Base-by-base conservation (phyloP, 2,888 invertebrate genomes). In the Diplolepis rosae region DNA sequence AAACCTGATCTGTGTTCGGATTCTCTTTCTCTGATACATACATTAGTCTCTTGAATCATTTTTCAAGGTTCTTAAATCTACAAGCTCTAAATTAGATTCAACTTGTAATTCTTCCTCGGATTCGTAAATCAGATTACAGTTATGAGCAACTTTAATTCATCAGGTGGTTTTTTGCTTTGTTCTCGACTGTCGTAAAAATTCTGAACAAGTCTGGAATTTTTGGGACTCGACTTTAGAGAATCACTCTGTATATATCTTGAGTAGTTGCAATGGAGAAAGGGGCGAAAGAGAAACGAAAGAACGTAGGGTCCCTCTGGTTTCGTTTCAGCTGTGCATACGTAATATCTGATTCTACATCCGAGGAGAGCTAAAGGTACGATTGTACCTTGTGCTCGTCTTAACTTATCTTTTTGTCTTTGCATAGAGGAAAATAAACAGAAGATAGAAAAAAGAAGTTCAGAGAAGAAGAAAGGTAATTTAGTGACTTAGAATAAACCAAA, bases 311-410 rank as follows among this genome's bases (percentile, higher is more conserved):
- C 61, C 71, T 61, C 71, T 79, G 82, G 78, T 82, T 82, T 83
- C 80, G 83, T 82, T 85, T 85, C 80, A 82, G 78, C 80, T 81
- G 81, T 85, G 85, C 86, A 85, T 86, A 85, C 84, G 83, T 86
- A 86, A 86, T 86, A 85, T 86, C 85, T 84, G 86, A 85, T 86
- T 85, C 80, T 80, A 82, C 81, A 79, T 81, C 80, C 79, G 79
- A 67, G 80, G 77, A 77, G 80, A 80, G 76, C 72, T 74, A 73
- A 70, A 73, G 50, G 73, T 74, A 78, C 78, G 80, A 83, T 83
- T 80, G 80, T 81, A 61, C 78, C 81, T 68, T 74, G 79, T 74
- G 73, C 24, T 70, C 65, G 65, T 67, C 74, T 71, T 70, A 68
- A 69, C 73, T 74, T 18, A 18, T 42, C 56, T 69, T 70, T 72